Evolutionary conservation across 2,113 vertebrate species (phyloP).

Genomic region (Ahaetulla prasina): DNA sequence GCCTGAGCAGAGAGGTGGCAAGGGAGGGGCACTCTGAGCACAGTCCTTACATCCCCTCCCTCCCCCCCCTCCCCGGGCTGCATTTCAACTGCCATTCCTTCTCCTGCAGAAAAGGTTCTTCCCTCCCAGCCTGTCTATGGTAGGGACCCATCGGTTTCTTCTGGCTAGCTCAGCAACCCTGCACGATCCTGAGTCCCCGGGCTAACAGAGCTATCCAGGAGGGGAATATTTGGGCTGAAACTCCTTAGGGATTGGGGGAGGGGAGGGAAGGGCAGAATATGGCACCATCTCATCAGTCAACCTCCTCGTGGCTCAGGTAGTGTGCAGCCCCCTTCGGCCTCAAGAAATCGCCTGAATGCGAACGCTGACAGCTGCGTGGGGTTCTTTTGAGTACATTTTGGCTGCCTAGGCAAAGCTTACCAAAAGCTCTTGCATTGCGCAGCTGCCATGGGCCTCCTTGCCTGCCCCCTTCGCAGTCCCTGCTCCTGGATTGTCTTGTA

Average conservation of each 20-base stretch:
- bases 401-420: not conserved
- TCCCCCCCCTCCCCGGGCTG: too few relatives aligned
- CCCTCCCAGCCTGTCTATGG: conserved; percentile 59
- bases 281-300: not conserved
- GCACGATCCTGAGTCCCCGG: not conserved
- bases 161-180: conserved; percentile 19
- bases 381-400: not conserved
- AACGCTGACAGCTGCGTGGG: not conserved
- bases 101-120: conserved; percentile 64
- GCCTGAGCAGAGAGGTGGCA: not conserved
- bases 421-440: not conserved
- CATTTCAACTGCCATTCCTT: not conserved
- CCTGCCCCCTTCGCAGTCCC: not conserved
- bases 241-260: not conserved
- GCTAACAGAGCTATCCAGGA: not conserved
- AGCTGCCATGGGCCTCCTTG: not conserved
- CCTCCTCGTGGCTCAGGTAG: not conserved
- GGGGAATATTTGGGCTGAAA: too few relatives aligned
- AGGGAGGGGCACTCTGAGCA: not conserved
- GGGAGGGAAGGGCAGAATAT: not conserved
- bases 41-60: too few relatives aligned
- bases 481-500: conserved; percentile 1
- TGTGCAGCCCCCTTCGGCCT: not conserved
- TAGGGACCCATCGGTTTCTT: conserved; percentile 50
- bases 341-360: not conserved